Base-by-base conservation (phyloP, 37 sponge, comb jelly and placozoan genomes). In the Crambe crambe region DNA sequence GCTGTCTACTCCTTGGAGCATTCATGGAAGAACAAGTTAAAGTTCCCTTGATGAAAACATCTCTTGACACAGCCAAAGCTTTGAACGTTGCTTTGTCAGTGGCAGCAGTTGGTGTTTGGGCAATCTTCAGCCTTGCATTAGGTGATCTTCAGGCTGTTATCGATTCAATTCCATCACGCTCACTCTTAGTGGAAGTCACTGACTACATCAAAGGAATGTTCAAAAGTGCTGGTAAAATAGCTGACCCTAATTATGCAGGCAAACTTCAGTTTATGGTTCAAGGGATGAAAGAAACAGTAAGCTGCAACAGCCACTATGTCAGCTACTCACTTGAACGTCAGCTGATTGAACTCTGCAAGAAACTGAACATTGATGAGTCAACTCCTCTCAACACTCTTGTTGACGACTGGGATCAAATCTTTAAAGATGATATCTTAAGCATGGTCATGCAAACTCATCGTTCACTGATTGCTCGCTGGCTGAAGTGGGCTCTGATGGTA, bases 281-380 rank as follows among this genome's bases (percentile, higher is more conserved):
- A 32, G 80, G 80, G 9, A 69, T 89, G 76, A 65, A 58, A 17
- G 20, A 90, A 9, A 58, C 76, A 31, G 84, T 89, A 18, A 83
- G 80, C 21, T 79, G 80, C 80, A 89, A 65, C 56, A 79, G 68
- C 56, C 80, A 80, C 23, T 82, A 88, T 42, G 44, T 88, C 42
- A 82, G 89, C 64, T 88, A 88, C 78, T 88, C 89, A 39, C 56
- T 89, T 17, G 89, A 89, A 47, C 80, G 80, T 5, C 89, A 89
- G 64, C 80, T 89, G 22, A 77, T 69, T 21, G 78, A 78, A 21
- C 89, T 78, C 30, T 89, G 89, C 44, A 29, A 15, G 15, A 76
- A 82, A 8, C 77, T 64, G 20, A 71, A 70, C 1, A 68, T 78
- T 22, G 56, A 68, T 17, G 44, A 65, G 42, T 38, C 78, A 1